phyloP scores from a whole-genome alignment of 2,888 invertebrate genomes.

The Mamestra brassicae region DNA sequence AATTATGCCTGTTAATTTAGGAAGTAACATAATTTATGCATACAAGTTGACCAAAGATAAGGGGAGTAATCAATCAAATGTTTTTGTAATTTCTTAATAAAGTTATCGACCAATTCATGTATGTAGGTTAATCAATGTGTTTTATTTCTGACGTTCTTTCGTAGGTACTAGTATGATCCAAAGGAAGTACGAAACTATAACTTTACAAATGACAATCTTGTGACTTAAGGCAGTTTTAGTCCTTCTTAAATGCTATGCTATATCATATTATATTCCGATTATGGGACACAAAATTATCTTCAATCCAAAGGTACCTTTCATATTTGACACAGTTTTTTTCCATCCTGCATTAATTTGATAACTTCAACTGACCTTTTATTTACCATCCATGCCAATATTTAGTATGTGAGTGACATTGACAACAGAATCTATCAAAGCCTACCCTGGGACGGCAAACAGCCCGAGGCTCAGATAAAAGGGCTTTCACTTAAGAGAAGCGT shows the following conservation, averaged over 20 bases:
- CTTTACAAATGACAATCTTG: too few relatives aligned
- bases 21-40: conserved; percentile 28
- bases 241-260: background rate
- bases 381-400: background rate
- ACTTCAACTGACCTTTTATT: background rate
- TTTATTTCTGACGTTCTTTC: background rate
- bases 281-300: background rate
- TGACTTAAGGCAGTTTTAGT: too few relatives aligned
- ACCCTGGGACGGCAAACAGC: conserved; percentile 75
- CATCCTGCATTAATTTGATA: conserved; percentile 12
- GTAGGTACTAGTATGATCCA: background rate
- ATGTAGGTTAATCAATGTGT: background rate
- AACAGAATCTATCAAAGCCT: conserved; percentile 51
- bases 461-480: conserved; percentile 73
- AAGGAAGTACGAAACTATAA: too few relatives aligned
- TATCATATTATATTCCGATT: background rate
- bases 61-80: conserved; percentile 20
- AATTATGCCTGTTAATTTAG: conserved; percentile 24
- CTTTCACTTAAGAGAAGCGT: conserved; percentile 69
- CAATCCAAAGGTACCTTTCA: background rate
- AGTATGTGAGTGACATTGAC: conserved; percentile 23
- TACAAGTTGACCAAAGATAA: background rate
- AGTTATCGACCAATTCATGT: background rate
- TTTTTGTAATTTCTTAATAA: conserved; percentile 12
- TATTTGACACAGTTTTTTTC: background rate